Conservation (phyloP, 1,140 invertebrate species). For the Euglossa dilemma region DNA sequence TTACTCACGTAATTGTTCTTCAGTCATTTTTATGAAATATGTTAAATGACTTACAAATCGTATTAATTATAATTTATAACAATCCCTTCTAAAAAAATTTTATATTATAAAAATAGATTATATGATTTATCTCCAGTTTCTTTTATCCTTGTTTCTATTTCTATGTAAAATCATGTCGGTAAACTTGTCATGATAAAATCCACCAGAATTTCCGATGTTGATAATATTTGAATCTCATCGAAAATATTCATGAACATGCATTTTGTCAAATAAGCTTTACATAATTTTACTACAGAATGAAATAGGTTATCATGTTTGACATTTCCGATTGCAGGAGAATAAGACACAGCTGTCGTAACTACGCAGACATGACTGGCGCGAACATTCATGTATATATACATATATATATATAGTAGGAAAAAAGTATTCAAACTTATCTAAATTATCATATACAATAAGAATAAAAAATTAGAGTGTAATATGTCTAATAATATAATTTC, state of each 20-base stretch:
- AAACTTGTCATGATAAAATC: slow-evolving; percentile 45
- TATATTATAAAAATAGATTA: slow-evolving; percentile 60
- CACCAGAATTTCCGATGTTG: slow-evolving; percentile 33
- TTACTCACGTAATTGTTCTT: slow-evolving; percentile 58
- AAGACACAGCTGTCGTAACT: neutral
- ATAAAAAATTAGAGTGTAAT: neutral
- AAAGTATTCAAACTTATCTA: neutral
- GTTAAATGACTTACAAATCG: neutral
- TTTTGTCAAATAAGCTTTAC: neutral
- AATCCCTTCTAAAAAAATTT: slow-evolving; percentile 14
- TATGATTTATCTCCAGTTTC: slow-evolving; percentile 25
- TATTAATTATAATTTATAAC: neutral
- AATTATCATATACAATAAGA: too few relatives aligned
- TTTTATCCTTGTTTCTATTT: slow-evolving; percentile 49
- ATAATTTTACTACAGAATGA: neutral
- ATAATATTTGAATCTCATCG: neutral
- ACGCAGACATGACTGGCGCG: neutral
- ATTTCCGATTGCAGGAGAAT: neutral
- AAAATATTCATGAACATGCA: neutral
- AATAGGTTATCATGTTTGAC: slow-evolving; percentile 9
- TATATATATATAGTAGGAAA: too few relatives aligned
- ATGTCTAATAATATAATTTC: too few relatives aligned
- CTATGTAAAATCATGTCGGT: slow-evolving; percentile 28
- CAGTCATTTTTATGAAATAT: slow-evolving; percentile 46
- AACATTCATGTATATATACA: too few relatives aligned